These are phyloP conservation scores for Myopa tessellatipennis DNA, from an alignment of 2,888 invertebrate species.

Conservation along the genomic window DNA sequence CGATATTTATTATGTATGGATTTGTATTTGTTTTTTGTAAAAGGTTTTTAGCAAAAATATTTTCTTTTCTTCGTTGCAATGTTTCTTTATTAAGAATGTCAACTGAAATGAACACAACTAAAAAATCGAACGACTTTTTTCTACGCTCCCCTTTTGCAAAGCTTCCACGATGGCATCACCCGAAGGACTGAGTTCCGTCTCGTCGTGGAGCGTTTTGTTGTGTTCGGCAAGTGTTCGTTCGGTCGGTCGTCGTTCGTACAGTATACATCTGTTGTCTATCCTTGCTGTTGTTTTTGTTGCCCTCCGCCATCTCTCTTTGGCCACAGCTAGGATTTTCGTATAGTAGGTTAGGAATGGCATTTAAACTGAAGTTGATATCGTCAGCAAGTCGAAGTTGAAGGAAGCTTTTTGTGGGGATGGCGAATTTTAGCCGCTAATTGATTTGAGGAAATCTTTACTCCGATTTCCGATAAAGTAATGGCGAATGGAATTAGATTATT, in stretches of 20 bases:
- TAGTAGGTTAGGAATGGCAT: conserved; percentile 55
- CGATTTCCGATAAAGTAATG: conserved; percentile 38
- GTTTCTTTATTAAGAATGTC: neutral
- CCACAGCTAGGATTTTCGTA: conserved; percentile 9
- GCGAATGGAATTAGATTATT: neutral
- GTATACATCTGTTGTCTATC: conserved; percentile 42
- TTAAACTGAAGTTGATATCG: conserved; percentile 6
- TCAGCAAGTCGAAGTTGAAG: conserved; percentile 24
- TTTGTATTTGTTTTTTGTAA: no score
- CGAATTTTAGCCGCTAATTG: conserved; percentile 54
- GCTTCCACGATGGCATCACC: conserved; percentile 64
- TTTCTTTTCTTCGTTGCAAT: neutral
- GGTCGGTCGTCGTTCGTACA: conserved; percentile 30
- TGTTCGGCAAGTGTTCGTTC: neutral
- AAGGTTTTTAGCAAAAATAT: neutral
- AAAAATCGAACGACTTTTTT: conserved; percentile 32
- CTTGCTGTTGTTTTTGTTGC: conserved; percentile 25
- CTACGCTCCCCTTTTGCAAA: conserved; percentile 34
- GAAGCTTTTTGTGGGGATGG: conserved; percentile 48
- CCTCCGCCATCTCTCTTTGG: conserved; percentile 4
- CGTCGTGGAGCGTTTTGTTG: conserved; percentile 19
- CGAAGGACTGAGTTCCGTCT: conserved; percentile 64
- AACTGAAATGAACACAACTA: conserved; percentile 32
- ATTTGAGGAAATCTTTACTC: conserved; percentile 44
- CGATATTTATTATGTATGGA: neutral